Percentiles rank a stretch among this genome's conserved stretches.
These are phyloP conservation scores for Cochlearius cochlearius DNA, from an alignment of 2,113 vertebrate species.

Conservation along the genomic window DNA sequence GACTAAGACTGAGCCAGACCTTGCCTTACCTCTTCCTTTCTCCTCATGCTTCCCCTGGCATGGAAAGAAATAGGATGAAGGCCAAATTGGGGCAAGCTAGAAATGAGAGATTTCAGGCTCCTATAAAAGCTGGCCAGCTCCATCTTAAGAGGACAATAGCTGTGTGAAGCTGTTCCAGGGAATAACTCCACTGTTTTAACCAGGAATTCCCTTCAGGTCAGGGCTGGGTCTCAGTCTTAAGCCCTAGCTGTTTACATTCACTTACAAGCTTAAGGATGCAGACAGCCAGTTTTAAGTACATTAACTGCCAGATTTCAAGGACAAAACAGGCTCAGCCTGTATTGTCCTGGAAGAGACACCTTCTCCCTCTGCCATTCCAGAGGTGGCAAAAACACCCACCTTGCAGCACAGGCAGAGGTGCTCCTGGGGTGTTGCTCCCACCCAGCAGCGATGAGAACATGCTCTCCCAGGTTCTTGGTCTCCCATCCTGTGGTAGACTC, in stretches of 20 bases:
- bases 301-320: neutral
- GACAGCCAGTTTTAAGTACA: neutral
- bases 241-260: neutral
- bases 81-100: neutral
- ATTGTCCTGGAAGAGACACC: neutral
- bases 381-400: neutral
- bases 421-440: neutral
- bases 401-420: neutral
- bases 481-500: neutral
- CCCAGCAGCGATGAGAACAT: neutral
- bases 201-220: neutral
- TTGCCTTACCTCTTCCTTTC: neutral
- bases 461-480: neutral
- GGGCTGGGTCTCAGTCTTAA: neutral
- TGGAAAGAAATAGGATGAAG: neutral
- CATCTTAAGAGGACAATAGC: neutral
- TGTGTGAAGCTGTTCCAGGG: neutral
- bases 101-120: neutral
- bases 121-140: neutral
- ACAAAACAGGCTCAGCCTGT: neutral
- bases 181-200: neutral
- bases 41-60: neutral
- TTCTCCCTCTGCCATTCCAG: neutral
- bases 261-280: neutral
- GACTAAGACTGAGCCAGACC: neutral